Evolutionary conservation across 2,797 vertebrate species (phyloP).

Genomic region (Craterocephalus amniculus): DNA sequence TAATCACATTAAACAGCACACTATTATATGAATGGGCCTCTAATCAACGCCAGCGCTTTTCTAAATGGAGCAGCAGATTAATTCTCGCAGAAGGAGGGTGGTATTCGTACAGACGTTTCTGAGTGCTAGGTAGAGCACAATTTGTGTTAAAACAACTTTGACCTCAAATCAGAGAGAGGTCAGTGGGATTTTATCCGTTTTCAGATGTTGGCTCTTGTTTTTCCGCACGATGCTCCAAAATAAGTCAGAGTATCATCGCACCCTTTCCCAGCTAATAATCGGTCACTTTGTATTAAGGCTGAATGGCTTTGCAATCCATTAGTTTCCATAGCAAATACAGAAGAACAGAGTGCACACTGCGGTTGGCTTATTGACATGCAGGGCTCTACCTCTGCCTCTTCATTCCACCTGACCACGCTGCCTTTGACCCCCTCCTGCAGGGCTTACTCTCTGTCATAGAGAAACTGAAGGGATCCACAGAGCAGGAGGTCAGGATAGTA

Average conservation of each 20-base stretch:
- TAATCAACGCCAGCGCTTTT: conserved; percentile 36
- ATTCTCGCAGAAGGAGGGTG: conserved; percentile 20
- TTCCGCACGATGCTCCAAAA: background rate
- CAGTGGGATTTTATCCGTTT: conserved; percentile 20
- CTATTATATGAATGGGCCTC: conserved; percentile 52
- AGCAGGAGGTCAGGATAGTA: conserved; percentile 89
- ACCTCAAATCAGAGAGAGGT: conserved; percentile 47
- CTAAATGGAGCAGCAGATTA: conserved; percentile 54
- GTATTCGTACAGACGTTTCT: background rate
- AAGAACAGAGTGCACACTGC: background rate
- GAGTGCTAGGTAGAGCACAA: conserved; percentile 11
- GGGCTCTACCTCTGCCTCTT: background rate
- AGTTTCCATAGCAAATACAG: background rate
- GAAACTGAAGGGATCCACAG: conserved; percentile 86
- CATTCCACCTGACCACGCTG: background rate
- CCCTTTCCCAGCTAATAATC: too few species aligned
- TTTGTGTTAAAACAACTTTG: conserved; percentile 27
- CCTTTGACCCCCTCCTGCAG: conserved; percentile 57
- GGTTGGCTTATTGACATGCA: background rate
- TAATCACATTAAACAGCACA: conserved; percentile 55
- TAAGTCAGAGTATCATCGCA: background rate
- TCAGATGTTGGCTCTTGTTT: background rate
- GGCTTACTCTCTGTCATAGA: conserved; percentile 92
- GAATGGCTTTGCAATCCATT: background rate
- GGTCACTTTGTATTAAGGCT: too few species aligned